A percentile compares a stretch with the other conserved stretches of the same genome.
Evolutionary conservation across 2,797 vertebrate species (phyloP).

Genomic region (Crenichthys baileyi): DNA sequence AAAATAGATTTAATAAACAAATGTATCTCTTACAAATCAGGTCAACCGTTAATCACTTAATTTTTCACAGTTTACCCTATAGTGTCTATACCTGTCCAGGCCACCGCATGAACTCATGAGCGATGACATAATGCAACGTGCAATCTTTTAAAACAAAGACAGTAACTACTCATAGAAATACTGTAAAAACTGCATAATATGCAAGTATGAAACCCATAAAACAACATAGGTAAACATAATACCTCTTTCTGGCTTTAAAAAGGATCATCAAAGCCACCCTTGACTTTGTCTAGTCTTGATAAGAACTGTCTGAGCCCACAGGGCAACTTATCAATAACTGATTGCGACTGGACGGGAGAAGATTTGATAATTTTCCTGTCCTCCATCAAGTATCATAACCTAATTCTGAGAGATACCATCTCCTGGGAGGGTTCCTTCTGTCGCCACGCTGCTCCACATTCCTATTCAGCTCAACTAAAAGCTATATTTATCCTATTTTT

Average conservation of each 20-base stretch:
- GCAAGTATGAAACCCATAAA: background rate
- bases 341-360: conserved; percentile 45
- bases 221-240: background rate
- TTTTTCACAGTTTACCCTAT: background rate
- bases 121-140: background rate
- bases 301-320: conserved; percentile 32
- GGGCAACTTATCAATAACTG: conserved; percentile 58
- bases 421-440: conserved; percentile 65
- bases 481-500: conserved; percentile 74
- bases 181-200: background rate
- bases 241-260: conserved; percentile 6
- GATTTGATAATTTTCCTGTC: conserved; percentile 67
- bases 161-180: background rate
- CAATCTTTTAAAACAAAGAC: too few relatives aligned
- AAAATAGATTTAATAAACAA: background rate
- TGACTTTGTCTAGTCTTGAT: conserved; percentile 32
- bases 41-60: background rate
- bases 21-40: background rate
- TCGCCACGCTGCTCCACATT: conserved; percentile 64
- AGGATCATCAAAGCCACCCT: conserved; percentile 25
- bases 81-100: background rate
- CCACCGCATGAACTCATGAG: background rate
- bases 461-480: conserved; percentile 59
- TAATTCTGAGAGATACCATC: conserved; percentile 75
- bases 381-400: conserved; percentile 75